Conservation (phyloP, 2,888 invertebrate genomes). For the Drosophila paramelanica region DNA sequence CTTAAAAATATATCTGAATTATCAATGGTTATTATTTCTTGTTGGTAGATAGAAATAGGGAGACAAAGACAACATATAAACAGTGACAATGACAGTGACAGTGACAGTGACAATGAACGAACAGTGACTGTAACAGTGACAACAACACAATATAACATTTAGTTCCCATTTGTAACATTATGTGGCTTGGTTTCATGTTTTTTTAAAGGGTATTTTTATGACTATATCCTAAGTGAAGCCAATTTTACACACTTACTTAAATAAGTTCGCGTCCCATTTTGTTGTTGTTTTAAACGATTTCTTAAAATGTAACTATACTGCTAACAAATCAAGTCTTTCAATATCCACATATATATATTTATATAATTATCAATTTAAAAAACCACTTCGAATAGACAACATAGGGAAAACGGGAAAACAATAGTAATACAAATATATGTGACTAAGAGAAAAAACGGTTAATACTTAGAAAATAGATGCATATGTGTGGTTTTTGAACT, state of each 20-base stretch:
- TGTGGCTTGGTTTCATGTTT: conserved; percentile 7
- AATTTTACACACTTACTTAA: conserved; percentile 13
- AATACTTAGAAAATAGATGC: conserved; percentile 39
- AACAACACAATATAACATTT: conserved; percentile 68
- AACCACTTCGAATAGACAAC: background rate
- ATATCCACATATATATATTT: background rate
- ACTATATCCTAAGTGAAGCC: conserved; percentile 3
- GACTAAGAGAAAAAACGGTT: conserved; percentile 21
- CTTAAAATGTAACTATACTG: background rate
- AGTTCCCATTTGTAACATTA: conserved; percentile 46
- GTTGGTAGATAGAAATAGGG: background rate
- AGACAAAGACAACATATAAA: conserved; percentile 46
- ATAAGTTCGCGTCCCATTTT: background rate
- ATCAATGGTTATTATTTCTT: conserved; percentile 14
- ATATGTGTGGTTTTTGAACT: conserved; percentile 65
- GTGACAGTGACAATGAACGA: conserved; percentile 45
- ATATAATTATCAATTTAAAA: background rate
- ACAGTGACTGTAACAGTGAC: conserved; percentile 53
- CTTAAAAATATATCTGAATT: conserved; percentile 51
- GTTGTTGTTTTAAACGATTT: background rate
- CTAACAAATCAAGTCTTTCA: conserved; percentile 2
- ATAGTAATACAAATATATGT: conserved; percentile 17
- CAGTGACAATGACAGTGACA: conserved; percentile 38
- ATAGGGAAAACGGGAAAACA: conserved; percentile 15
- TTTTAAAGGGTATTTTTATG: background rate